Evolutionary conservation across 2,113 vertebrate genomes (phyloP).

Genomic region (Oncorhynchus clarkii): DNA sequence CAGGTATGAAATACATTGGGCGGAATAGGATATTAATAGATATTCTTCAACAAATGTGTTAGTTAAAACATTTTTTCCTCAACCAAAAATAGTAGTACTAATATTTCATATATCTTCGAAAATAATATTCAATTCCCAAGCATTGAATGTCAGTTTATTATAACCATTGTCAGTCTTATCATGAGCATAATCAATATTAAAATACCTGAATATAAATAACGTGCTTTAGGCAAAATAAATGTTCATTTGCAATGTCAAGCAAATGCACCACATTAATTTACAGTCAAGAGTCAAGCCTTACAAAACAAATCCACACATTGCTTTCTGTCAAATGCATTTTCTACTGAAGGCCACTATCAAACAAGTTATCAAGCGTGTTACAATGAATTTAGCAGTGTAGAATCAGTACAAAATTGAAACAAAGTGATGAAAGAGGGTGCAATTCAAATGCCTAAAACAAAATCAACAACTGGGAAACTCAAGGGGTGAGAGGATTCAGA

Average conservation of each 20-base stretch:
- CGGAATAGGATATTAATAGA: constrained; percentile 29
- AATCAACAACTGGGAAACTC: background rate
- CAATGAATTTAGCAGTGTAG: constrained; percentile 23
- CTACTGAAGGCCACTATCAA: constrained; percentile 71
- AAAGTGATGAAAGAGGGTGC: constrained; percentile 35
- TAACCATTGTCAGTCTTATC: constrained; percentile 55
- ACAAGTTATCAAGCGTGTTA: constrained; percentile 51
- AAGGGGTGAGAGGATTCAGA: background rate
- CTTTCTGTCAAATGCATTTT: constrained; percentile 68
- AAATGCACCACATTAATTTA: constrained; percentile 35
- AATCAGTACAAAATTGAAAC: constrained; percentile 55
- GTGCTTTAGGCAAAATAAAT: constrained; percentile 72
- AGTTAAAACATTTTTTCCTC: constrained; percentile 1
- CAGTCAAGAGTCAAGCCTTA: constrained; percentile 55
- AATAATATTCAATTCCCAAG: constrained; percentile 52
- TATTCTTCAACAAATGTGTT: background rate
- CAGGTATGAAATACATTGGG: constrained; percentile 49
- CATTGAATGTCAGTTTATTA: constrained; percentile 54
- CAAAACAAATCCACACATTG: constrained; percentile 64
- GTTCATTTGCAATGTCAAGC: constrained; percentile 60
- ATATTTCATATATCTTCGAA: constrained; percentile 56
- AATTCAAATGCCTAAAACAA: constrained; percentile 39
- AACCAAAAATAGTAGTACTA: constrained; percentile 38
- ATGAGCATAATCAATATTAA: constrained; percentile 63
- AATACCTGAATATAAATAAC: constrained; percentile 71